Percentiles rank a stretch among this genome's conserved stretches.
These are phyloP conservation scores for Aethina tumida DNA, from an alignment of 1,140 invertebrate genomes.

Conservation along the genomic window DNA sequence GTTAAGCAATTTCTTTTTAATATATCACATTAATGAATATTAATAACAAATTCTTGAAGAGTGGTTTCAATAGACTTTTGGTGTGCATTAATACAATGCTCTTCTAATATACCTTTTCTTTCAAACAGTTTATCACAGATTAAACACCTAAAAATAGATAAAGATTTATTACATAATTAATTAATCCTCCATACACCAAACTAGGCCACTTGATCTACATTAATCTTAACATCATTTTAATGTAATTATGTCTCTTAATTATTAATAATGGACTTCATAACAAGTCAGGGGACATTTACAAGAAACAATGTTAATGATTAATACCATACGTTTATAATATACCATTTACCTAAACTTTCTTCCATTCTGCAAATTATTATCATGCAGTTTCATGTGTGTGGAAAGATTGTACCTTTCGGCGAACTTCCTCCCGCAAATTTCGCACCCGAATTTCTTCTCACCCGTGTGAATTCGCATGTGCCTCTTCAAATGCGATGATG, in stretches of 20 bases:
- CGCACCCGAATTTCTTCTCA: slow-evolving; percentile 55
- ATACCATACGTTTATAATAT: too few species aligned
- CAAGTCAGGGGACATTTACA: too few species aligned
- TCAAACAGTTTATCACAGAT: slow-evolving; percentile 10
- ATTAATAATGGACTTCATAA: too few species aligned
- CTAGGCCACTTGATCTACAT: too few species aligned
- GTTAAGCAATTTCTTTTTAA: not conserved
- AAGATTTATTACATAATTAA: too few species aligned
- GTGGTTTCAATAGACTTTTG: slow-evolving; percentile 2
- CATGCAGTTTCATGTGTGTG: slow-evolving; percentile 25
- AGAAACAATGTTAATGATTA: too few species aligned
- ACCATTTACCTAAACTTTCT: too few species aligned
- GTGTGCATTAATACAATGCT: slow-evolving; percentile 7
- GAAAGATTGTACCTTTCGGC: slow-evolving; percentile 46
- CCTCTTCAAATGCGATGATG: slow-evolving; percentile 52
- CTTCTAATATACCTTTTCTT: slow-evolving; percentile 7
- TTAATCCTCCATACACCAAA: too few species aligned
- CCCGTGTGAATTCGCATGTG: slow-evolving; percentile 58
- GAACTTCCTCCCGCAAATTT: slow-evolving; percentile 54
- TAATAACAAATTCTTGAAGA: not conserved
- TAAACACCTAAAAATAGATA: slow-evolving; percentile 10
- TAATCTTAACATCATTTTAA: too few species aligned
- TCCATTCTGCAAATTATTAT: too few species aligned
- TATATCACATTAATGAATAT: not conserved
- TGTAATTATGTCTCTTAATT: too few species aligned